Evolutionary conservation across 2,113 vertebrate species (phyloP), one percentile per base, ranked within the genome.

Genomic region (Apistogramma diplotaenia): DNA sequence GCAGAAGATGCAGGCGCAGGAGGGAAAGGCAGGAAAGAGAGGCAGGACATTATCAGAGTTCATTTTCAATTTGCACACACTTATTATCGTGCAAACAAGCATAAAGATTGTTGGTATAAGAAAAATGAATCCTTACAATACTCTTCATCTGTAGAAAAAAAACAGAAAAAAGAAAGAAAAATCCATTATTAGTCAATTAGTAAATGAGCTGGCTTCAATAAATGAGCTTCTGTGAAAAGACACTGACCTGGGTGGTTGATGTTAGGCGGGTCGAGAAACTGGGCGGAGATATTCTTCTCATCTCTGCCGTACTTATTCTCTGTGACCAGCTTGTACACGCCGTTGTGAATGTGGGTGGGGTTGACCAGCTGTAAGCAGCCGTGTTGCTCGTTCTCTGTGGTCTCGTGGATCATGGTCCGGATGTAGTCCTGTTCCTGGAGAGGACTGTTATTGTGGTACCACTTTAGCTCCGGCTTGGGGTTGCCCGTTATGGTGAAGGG

Each of bases 341-440:
- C 98, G 3, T 99, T 99, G 85, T 99, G 97, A 92, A 99, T 96
- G 78, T 99, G 98, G 5, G 98, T 99, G 75, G 98, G 98, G 76
- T 97, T 99, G 90, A 96, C 96, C 88, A 99, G 91, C 93, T 99
- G 97, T 91, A 99, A 95, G 94, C 98, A 99, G 93, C 98, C 98
- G 2, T 99, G 97, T 92, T 98, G 96, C 92, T 97, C 97, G 81
- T 96, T 98, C 87, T 96, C 95, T 29, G 96, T 97, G 89, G 93
- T 95, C 80, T 94, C 93, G 5, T 99, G 97, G 91, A 99, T 98
- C 93, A 95, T 94, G 81, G 97, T 99, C 86, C 93, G 96, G 93
- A 99, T 97, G 93, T 96, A 98, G 87, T 96, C 94, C 74, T 97
- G 97, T 82, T 99, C 98, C 74, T 96, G 92, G 76, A 99, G 90